These are phyloP conservation scores for Thunnus thynnus DNA, from an alignment of 2,113 vertebrate genomes.

Conservation along the genomic window DNA sequence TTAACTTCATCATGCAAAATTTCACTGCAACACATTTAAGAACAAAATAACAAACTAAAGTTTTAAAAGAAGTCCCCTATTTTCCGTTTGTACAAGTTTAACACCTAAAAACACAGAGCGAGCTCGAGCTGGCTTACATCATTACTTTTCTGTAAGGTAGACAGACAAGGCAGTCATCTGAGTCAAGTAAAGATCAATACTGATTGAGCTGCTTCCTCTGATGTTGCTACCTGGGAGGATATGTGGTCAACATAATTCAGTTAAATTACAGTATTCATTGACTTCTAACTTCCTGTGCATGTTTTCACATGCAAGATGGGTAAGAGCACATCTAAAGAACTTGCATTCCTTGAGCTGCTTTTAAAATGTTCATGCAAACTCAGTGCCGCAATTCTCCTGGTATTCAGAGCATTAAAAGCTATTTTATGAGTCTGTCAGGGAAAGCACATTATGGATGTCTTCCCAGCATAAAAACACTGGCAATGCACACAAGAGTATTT, in stretches of 20 bases:
- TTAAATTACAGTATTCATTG: conserved; percentile 85
- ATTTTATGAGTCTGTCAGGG: conserved; percentile 86
- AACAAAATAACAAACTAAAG: not conserved
- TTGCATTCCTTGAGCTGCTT: conserved; percentile 84
- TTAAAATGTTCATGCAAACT: conserved; percentile 84
- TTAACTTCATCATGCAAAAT: not conserved
- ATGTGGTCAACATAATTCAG: conserved; percentile 86
- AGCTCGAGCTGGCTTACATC: conserved; percentile 38
- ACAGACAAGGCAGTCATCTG: conserved; percentile 62
- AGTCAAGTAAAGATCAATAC: conserved; percentile 77
- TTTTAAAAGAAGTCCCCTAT: not conserved
- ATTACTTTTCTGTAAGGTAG: conserved; percentile 57
- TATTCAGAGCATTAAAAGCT: conserved; percentile 86
- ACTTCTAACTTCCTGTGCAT: conserved; percentile 85
- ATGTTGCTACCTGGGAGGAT: conserved; percentile 80
- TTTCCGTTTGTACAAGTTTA: conserved; percentile 17
- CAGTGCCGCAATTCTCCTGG: conserved; percentile 84
- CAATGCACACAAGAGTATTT: conserved; percentile 73
- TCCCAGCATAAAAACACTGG: conserved; percentile 77
- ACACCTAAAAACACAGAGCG: conserved; percentile 24
- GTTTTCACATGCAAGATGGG: conserved; percentile 85
- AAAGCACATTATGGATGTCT: conserved; percentile 79
- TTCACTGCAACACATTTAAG: not conserved
- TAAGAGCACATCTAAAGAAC: conserved; percentile 81
- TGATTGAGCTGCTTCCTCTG: conserved; percentile 75